Conservation (phyloP, 2,888 invertebrate genomes). For the Gibbula magus region DNA sequence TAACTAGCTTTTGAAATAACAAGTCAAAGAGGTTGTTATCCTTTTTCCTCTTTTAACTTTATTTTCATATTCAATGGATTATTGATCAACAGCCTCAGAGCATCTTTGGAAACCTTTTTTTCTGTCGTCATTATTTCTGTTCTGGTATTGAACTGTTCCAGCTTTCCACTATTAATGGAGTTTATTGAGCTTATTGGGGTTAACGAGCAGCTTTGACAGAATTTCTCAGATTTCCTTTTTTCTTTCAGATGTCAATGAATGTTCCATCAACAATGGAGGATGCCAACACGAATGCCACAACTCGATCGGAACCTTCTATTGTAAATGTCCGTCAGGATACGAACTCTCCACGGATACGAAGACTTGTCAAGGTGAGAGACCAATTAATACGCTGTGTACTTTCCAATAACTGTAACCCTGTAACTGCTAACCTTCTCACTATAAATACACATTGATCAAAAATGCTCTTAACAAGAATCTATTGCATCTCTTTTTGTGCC, state of each 20-base stretch:
- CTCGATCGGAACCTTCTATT: constrained; percentile 86
- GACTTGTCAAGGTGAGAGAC: constrained; percentile 55
- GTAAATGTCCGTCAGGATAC: constrained; percentile 89
- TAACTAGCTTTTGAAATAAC: too few species aligned
- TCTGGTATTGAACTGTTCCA: background rate
- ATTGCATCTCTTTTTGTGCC: too few species aligned
- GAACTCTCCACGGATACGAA: constrained; percentile 81
- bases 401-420: too few species aligned
- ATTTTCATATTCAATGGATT: background rate
- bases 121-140: background rate
- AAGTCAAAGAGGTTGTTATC: background rate
- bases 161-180: background rate
- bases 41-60: background rate
- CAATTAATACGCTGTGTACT: background rate
- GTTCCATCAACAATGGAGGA: constrained; percentile 87
- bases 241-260: constrained; percentile 83
- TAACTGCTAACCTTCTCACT: too few species aligned
- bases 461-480: too few species aligned
- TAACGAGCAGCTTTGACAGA: background rate
- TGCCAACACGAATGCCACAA: constrained; percentile 87
- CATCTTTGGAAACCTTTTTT: background rate
- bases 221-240: background rate
- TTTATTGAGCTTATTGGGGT: background rate
- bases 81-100: background rate
- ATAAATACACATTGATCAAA: too few species aligned